Base-by-base conservation (phyloP, 2,888 invertebrate genomes). In the Catocala sponsa region DNA sequence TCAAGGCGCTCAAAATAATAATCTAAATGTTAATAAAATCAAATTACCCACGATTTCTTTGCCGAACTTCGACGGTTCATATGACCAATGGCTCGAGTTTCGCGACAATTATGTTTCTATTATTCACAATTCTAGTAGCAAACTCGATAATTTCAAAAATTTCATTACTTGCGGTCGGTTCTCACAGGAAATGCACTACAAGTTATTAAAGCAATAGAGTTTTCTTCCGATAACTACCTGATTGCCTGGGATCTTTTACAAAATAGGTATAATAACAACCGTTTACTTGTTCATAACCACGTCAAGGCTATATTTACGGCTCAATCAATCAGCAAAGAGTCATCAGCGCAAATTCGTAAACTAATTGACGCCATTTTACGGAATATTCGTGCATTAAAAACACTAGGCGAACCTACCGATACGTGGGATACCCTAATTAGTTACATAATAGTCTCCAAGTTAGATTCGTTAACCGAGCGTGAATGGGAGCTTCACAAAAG, bases 401-500 rank as follows among this genome's bases (percentile, higher is more conserved):
- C 61, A 0, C 44, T 64, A 49, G 55, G 38, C 5, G 60, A 60
- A 42, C 61, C 63, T 10, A 64, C 68, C 4, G 68, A 68, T 0
- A 12, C 52, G 5, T 68, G 68, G 68, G 67, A 67, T 48, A 56
- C 59, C 5, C 25, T 67, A 38, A 50, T 61, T 10, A 54, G 56
- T 47, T 60, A 58, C 25, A 15, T 65, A 13, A 47, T 63, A 5
- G 52, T 57, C 0, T 57, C 62, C 0, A 65, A 65, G 42, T 41
- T 68, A n/a, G 68, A 68, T 51, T 43, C 48, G 4, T 47, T 42
- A 0, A 63, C 62, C 0, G 55, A 59, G 38, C 55, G 53, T n/a
- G 61, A 67, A n/a, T 63, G 68, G 64, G 64, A 68, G 41, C 12
- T 11, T 6, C 58, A 68, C 44, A 63, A 54, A 54, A 10, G 58